Evolutionary conservation across 2,113 vertebrate species (phyloP), one percentile per base, ranked within the genome.

Genomic region (Agelaius phoeniceus): DNA sequence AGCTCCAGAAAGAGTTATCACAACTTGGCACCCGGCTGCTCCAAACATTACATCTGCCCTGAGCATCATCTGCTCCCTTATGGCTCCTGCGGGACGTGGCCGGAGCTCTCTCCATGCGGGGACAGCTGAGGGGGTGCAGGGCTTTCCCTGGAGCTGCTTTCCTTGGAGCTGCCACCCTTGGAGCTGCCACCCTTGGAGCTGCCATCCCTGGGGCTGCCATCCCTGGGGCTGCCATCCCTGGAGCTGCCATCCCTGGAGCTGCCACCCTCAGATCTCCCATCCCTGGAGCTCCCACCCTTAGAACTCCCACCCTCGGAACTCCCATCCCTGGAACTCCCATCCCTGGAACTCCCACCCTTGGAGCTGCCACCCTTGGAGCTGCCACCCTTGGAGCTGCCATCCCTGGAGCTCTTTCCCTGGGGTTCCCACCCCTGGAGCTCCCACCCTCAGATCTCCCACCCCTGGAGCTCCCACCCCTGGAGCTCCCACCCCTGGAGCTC

Each of bases 1-100:
- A 5, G 86, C 87, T 96, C 87, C 63, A 19, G 30, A 55, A 84
- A 7, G 82, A 85, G 48, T 75, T 62, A 62, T 41, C 92, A 33
- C 46, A 16, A 33, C 14, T 87, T 92, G 94, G 92, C 92, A 95
- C 11, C 44, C 8, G 3, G 7, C 37, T 17, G 80, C 90, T 94
- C 95, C 95, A 91, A 89, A 15, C 68, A 84, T 89, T 48, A 57
- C 94, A 83, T 91, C 91, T 68, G 51, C 84, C 67, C 92, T 0
- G 33, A 76, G 89, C 94, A 88, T 85, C 92, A 81, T 62, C 92
- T 54, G 83, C 37, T 91, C 88, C 49, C 88, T 28, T 13, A 54
- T 46, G 88, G 90, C 95, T 93, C 76, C 35, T 8, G 80, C 4
- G 48, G 93, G 93, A 85, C 51, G 2, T 4, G 4, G 63, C 33